Evolutionary conservation across 2,888 invertebrate genomes (phyloP).

Genomic region (Sabatieria punctata): DNA sequence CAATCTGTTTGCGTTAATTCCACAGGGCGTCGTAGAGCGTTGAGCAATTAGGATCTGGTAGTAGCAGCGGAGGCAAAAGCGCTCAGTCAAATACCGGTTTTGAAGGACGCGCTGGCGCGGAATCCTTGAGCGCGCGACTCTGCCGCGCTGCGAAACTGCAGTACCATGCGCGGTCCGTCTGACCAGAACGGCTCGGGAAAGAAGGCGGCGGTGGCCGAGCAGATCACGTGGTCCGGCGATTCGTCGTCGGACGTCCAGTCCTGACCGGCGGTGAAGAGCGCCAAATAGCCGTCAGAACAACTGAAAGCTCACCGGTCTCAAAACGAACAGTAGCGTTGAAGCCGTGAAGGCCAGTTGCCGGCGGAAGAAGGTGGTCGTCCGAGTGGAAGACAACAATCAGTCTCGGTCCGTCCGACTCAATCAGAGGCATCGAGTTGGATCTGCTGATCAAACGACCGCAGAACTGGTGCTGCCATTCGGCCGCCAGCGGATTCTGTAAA

Average conservation of each 20-base stretch:
- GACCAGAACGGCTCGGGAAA: slow-evolving; percentile 11
- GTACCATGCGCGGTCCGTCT: slow-evolving; percentile 29
- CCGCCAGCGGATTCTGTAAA: neutral
- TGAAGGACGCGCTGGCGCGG: slow-evolving; percentile 5
- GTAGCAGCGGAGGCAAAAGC: too few relatives aligned
- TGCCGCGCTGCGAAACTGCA: slow-evolving; percentile 32
- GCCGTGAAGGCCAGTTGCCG: too few relatives aligned
- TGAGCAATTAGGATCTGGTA: too few relatives aligned
- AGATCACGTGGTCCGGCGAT: neutral
- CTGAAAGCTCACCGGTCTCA: slow-evolving; percentile 30
- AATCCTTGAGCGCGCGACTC: slow-evolving; percentile 4
- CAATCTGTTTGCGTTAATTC: too few relatives aligned
- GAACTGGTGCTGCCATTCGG: slow-evolving; percentile 17
- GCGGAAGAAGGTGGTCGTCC: slow-evolving; percentile 12
- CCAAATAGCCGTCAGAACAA: slow-evolving; percentile 5
- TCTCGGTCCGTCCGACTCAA: slow-evolving; percentile 19
- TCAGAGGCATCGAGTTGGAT: too few relatives aligned
- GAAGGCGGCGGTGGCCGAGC: neutral
- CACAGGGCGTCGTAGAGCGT: too few relatives aligned
- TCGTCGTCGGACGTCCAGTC: neutral
- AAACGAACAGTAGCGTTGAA: slow-evolving; percentile 35
- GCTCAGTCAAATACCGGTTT: too few relatives aligned
- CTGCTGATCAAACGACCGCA: too few relatives aligned
- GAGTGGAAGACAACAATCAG: slow-evolving; percentile 35
- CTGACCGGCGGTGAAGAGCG: neutral